Conservation (phyloP, 2,113 vertebrate species). For the Anoplopoma fimbria region DNA sequence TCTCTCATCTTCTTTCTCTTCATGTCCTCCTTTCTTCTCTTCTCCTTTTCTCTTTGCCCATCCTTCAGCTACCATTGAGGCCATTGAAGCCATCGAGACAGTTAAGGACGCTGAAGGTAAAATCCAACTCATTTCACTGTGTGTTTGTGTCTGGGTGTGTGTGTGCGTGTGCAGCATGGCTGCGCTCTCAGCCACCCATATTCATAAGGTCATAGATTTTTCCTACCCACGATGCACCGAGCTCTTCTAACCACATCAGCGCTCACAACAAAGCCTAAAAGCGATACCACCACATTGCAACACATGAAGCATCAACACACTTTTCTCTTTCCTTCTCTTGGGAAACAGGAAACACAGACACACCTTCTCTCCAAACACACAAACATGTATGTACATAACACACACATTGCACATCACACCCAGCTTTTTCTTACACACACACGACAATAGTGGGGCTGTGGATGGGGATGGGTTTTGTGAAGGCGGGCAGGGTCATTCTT, state of each 20-base stretch:
- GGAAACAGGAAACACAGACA: conserved; percentile 7
- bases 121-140: conserved; percentile 71
- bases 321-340: conserved; percentile 28
- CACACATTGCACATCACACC: background rate
- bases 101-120: conserved; percentile 85
- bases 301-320: conserved; percentile 30
- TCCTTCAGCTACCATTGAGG: conserved; percentile 85
- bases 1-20: conserved; percentile 53
- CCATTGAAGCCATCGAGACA: conserved; percentile 86
- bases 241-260: conserved; percentile 69
- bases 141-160: conserved; percentile 39
- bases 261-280: conserved; percentile 45
- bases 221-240: conserved; percentile 68
- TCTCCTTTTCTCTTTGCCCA: conserved; percentile 62
- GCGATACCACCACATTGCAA: conserved; percentile 42
- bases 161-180: conserved; percentile 59
- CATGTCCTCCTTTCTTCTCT: conserved; percentile 46
- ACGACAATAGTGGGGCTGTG: conserved; percentile 45
- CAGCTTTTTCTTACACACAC: background rate
- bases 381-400: conserved; percentile 10
- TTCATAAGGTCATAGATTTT: conserved; percentile 71
- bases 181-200: conserved; percentile 68
- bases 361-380: background rate
- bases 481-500: conserved; percentile 16
- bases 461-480: conserved; percentile 49